These are phyloP conservation scores for Teleogryllus oceanicus DNA, from an alignment of 2,888 invertebrate genomes.

Conservation along the genomic window DNA sequence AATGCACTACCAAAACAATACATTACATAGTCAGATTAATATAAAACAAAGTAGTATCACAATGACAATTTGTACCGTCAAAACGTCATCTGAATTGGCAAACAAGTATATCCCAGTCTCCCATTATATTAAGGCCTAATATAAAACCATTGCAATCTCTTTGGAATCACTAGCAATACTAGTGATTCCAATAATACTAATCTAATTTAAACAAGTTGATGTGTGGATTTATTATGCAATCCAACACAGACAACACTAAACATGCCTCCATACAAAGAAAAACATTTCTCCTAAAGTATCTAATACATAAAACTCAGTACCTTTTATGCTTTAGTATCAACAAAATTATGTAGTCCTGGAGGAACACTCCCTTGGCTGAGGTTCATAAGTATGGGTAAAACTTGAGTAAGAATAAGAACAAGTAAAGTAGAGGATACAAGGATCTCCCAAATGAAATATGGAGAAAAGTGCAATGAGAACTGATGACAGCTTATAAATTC, in stretches of 20 bases:
- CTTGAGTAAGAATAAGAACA: constrained; percentile 24
- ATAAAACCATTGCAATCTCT: constrained; percentile 35
- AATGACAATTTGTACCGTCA: constrained; percentile 39
- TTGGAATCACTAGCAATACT: constrained; percentile 30
- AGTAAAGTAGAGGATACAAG: constrained; percentile 24
- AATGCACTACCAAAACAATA: constrained; percentile 37
- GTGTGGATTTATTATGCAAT: constrained; percentile 33
- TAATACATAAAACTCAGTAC: constrained; percentile 36
- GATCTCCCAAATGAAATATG: constrained; percentile 32
- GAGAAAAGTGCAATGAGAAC: constrained; percentile 33
- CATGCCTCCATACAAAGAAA: constrained; percentile 34
- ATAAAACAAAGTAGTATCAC: constrained; percentile 39
- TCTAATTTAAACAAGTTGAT: constrained; percentile 34
- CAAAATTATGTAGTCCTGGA: constrained; percentile 30
- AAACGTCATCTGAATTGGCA: constrained; percentile 38
- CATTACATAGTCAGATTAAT: constrained; percentile 35
- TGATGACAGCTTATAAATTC: constrained; percentile 30
- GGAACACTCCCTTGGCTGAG: constrained; percentile 33
- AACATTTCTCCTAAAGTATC: constrained; percentile 33
- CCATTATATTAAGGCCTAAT: constrained; percentile 35
- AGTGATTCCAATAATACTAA: constrained; percentile 33
- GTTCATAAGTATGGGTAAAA: constrained; percentile 29
- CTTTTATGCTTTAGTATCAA: constrained; percentile 29
- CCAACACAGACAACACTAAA: constrained; percentile 30
- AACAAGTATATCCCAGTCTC: constrained; percentile 35